Conservation (phyloP, 2,113 vertebrate species). For the Chlamydotis undulata region DNA sequence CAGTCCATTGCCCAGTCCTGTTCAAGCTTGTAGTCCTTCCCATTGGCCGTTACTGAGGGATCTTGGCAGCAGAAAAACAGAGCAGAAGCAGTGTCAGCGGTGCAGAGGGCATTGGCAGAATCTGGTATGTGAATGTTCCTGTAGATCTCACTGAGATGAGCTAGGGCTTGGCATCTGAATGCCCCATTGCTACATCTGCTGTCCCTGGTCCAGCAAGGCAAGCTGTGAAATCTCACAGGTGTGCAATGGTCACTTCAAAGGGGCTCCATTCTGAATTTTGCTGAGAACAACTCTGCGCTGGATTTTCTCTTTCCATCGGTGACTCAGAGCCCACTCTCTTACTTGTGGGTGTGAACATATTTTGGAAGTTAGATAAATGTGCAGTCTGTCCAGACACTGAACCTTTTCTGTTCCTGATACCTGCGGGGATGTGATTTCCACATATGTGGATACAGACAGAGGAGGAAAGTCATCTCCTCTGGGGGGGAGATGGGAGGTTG, state of each 20-base stretch:
- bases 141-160: background rate
- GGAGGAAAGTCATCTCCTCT: background rate
- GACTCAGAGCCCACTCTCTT: background rate
- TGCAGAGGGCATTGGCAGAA: background rate
- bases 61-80: background rate
- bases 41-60: background rate
- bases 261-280: background rate
- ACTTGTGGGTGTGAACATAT: background rate
- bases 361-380: background rate
- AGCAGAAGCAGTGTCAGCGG: background rate
- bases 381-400: background rate
- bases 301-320: background rate
- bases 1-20: background rate
- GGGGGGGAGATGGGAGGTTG: background rate
- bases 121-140: background rate
- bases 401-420: background rate
- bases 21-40: background rate
- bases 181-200: background rate
- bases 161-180: background rate
- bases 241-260: background rate
- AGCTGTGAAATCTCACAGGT: background rate
- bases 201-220: background rate
- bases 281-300: background rate
- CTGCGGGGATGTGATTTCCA: background rate
- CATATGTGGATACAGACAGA: background rate